phyloP scores from a whole-genome alignment of 2,888 invertebrate genomes.

The Amblyteles armatorius region DNA sequence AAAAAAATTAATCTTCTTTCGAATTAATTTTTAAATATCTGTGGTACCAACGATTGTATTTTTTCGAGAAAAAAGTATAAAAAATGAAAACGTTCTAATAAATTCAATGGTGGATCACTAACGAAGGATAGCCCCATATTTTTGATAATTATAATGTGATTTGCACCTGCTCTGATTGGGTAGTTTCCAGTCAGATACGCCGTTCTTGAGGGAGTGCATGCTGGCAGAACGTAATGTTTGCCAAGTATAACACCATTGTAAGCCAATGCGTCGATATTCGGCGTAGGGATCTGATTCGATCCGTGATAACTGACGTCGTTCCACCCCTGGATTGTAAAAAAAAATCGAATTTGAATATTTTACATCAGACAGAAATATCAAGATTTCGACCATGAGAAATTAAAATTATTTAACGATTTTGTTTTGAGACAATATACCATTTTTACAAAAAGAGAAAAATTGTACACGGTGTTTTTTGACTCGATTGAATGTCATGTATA shows the following conservation, averaged over 20 bases:
- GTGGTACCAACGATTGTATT: neutral
- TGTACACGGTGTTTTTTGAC: neutral
- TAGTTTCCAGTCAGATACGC: conserved; percentile 94
- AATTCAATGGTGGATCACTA: too few relatives aligned
- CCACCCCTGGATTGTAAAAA: conserved; percentile 88
- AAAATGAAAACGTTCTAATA: too few relatives aligned
- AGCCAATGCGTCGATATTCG: conserved; percentile 94
- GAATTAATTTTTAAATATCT: too few relatives aligned
- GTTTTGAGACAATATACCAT: neutral
- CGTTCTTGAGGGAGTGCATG: conserved; percentile 93
- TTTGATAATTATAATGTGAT: neutral
- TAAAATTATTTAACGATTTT: neutral
- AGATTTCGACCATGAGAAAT: neutral
- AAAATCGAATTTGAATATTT: neutral
- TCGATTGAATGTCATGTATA: neutral
- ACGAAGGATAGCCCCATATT: neutral
- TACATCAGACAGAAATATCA: neutral
- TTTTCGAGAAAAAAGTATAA: too few relatives aligned
- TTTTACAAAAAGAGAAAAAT: neutral
- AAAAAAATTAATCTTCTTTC: neutral
- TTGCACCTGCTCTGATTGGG: conserved; percentile 88
- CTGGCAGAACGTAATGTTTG: conserved; percentile 93
- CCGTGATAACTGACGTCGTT: conserved; percentile 97
- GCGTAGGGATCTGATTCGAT: conserved; percentile 93
- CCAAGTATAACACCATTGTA: conserved; percentile 93